Percentiles rank a stretch among this genome's conserved stretches.
Evolutionary conservation across 2,797 vertebrate species (phyloP).

Genomic region (Thripadectes ignobilis): DNA sequence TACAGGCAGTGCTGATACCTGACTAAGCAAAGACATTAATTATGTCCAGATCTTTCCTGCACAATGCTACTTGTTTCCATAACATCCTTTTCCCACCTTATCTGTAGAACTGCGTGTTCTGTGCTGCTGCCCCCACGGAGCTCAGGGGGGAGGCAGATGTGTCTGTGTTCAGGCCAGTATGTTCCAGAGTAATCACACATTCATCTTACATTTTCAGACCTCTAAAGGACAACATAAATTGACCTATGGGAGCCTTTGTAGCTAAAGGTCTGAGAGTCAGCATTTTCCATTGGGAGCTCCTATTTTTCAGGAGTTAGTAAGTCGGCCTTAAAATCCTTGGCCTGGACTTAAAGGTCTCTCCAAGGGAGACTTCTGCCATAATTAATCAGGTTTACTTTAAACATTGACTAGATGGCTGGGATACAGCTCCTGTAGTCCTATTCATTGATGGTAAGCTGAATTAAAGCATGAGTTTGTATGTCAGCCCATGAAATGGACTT

Average conservation of each 20-base stretch:
- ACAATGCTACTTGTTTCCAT: neutral
- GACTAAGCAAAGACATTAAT: conserved; percentile 8
- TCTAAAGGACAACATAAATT: neutral
- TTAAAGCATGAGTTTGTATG: conserved; percentile 58
- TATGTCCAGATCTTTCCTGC: neutral
- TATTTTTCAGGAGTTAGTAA: conserved; percentile 71
- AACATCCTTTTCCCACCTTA: neutral
- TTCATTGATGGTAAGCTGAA: neutral
- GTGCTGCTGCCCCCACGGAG: neutral
- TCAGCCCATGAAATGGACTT: conserved; percentile 60
- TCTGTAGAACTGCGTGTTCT: neutral
- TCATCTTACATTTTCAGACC: neutral
- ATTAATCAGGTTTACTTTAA: conserved; percentile 41
- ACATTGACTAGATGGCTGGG: conserved; percentile 9
- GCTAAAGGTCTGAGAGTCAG: conserved; percentile 64
- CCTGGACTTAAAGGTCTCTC: conserved; percentile 55
- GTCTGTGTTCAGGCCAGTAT: neutral
- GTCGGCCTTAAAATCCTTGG: conserved; percentile 43
- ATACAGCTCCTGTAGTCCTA: neutral
- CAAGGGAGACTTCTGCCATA: conserved; percentile 54
- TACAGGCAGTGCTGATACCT: conserved; percentile 9
- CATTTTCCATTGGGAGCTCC: conserved; percentile 62
- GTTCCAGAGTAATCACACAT: neutral
- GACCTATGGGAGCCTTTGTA: conserved; percentile 58
- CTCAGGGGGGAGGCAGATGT: neutral